phyloP scores from a whole-genome alignment of 2,888 invertebrate genomes.

The Eupsilia transversa region DNA sequence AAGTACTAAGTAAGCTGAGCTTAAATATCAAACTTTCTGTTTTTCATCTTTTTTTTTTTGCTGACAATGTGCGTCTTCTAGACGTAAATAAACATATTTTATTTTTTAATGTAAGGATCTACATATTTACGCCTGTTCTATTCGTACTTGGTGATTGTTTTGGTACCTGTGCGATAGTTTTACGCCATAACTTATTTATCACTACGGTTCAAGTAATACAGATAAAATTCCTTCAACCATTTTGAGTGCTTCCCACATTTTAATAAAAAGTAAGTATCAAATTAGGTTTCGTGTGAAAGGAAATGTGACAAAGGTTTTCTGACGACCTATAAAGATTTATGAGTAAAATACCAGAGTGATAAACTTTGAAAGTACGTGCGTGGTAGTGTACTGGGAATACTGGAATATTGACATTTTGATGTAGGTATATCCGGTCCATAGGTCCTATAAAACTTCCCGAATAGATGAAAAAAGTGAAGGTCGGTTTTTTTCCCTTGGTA shows the following conservation, averaged over 20 bases:
- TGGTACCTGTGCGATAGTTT: neutral
- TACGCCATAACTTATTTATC: conserved; percentile 30
- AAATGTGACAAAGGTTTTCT: conserved; percentile 42
- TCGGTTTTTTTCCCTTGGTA: neutral
- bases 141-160: neutral
- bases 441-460: neutral
- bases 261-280: conserved; percentile 36
- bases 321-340: conserved; percentile 60
- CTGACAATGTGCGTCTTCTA: neutral
- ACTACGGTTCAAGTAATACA: conserved; percentile 11
- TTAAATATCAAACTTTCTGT: neutral
- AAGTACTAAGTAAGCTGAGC: neutral
- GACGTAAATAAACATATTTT: neutral
- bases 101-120: neutral
- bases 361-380: conserved; percentile 57
- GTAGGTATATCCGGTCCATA: conserved; percentile 37
- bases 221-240: conserved; percentile 23
- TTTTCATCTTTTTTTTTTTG: conserved; percentile 12
- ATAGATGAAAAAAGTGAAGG: conserved; percentile 4
- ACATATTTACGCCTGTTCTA: neutral
- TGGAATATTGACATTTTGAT: conserved; percentile 43
- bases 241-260: conserved; percentile 35
- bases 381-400: conserved; percentile 46
- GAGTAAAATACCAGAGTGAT: conserved; percentile 53
- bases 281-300: conserved; percentile 47